Base-by-base conservation (phyloP, 2,888 invertebrate genomes). In the Cephus pygmeus region DNA sequence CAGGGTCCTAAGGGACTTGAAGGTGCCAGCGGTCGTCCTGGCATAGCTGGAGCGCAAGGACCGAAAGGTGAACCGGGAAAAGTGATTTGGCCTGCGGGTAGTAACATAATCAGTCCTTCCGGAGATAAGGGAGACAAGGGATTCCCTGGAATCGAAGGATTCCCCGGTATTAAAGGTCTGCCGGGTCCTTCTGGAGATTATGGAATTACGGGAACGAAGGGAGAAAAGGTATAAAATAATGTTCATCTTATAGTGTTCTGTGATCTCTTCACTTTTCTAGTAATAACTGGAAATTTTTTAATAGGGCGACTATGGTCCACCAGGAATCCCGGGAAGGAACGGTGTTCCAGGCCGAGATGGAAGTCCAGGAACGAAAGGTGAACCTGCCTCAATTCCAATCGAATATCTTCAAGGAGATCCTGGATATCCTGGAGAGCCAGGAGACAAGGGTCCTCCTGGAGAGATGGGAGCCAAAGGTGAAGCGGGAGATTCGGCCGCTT, bases 1-100 rank as follows among this genome's bases (percentile, higher is more conserved):
- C 74, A 83, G 40, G 93, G 93, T 68, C 81, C 87, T 11, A 90
- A 88, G 78, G 93, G 93, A 69, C 87, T 91, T 75, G 85, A 87
- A 69, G 94, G 93, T 33, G 85, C 86, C 75, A 89, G 85, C 40
- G 92, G 92, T 34, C 84, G 93, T 82, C 91, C 93, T 1, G 97
- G 97, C 56, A 90, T 94, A 74, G 93, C 92, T 34, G 97, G 97
- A 69, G 93, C 80, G 1, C 89, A 91, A 82, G 93, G 93, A 35
- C 85, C 88, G 0, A 92, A 92, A 85, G 93, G 93, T 76, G 87
- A 89, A 80, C 83, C 85, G 35, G 93, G 93, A 74, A 80, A 76
- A 11, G 76, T 88, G 34, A 76, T 87, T 36, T 87, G 89, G 75
- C 82, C 88, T 30, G 86, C 90, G 4, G 88, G 86, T 3, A 80